Percentiles rank a stretch among this genome's conserved stretches.
Conservation (phyloP, 1,140 invertebrate genomes). For the Cotesia glomerata region DNA sequence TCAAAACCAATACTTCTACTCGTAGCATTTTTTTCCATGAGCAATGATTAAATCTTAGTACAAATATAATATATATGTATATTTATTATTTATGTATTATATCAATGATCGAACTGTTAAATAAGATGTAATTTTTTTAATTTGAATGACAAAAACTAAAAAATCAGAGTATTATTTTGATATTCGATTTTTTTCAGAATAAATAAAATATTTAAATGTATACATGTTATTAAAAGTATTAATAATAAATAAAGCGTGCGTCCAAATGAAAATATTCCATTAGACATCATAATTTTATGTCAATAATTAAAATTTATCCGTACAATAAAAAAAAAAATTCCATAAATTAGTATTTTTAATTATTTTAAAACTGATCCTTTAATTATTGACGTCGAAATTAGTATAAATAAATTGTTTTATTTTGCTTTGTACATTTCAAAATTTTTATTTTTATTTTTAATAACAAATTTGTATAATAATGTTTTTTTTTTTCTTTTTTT, state of each 20-base stretch:
- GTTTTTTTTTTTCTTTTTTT: background rate
- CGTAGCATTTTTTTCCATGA: too few species aligned
- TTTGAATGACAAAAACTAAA: too few species aligned
- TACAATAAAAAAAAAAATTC: conserved; percentile 34
- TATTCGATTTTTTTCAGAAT: too few species aligned
- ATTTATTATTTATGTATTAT: too few species aligned
- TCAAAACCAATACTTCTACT: too few species aligned
- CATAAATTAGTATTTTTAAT: background rate
- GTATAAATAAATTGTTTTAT: background rate
- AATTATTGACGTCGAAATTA: background rate
- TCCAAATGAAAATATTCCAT: background rate
- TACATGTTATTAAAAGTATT: background rate
- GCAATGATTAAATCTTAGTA: too few species aligned
- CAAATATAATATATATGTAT: too few species aligned
- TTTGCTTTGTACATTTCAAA: background rate
- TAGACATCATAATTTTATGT: background rate
- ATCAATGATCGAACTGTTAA: too few species aligned
- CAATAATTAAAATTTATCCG: conserved; percentile 29
- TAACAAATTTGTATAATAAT: conserved; percentile 21
- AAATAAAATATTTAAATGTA: too few species aligned
- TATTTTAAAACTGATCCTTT: background rate
- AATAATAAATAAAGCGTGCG: background rate
- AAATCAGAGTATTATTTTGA: too few species aligned
- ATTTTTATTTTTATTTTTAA: conserved; percentile 3
- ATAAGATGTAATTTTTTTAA: too few species aligned